Conservation (phyloP, 2,888 invertebrate species). For the Aethes cnicana region DNA sequence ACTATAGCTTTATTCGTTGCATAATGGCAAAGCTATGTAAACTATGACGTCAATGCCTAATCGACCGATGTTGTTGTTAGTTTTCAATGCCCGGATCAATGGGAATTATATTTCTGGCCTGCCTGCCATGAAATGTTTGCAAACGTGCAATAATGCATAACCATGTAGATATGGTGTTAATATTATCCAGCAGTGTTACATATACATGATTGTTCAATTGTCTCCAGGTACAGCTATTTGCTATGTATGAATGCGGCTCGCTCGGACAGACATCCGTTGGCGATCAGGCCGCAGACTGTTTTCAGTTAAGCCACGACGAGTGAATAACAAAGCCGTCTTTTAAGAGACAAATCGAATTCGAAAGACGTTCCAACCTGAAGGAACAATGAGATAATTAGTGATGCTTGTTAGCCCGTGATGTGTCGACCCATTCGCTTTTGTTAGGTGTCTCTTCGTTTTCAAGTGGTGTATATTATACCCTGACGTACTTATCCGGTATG, state of each 20-base stretch:
- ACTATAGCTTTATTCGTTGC: slow-evolving; percentile 38
- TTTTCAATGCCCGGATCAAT: slow-evolving; percentile 12
- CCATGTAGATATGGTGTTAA: slow-evolving; percentile 43
- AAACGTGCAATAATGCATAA: slow-evolving; percentile 33
- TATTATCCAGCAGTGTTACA: slow-evolving; percentile 54
- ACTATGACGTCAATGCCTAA: slow-evolving; percentile 46
- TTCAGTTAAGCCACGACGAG: slow-evolving; percentile 64
- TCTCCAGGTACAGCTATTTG: slow-evolving; percentile 61
- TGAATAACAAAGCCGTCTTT: slow-evolving; percentile 59
- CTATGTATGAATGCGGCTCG: slow-evolving; percentile 64
- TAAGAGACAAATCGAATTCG: slow-evolving; percentile 54
- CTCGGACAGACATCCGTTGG: slow-evolving; percentile 66
- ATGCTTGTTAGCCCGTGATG: slow-evolving; percentile 37
- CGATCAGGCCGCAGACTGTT: slow-evolving; percentile 58
- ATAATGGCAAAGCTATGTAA: slow-evolving; percentile 40
- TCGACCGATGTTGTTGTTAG: slow-evolving; percentile 31
- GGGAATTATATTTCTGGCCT: slow-evolving; percentile 8
- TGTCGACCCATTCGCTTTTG: slow-evolving; percentile 3
- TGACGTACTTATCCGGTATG: not conserved
- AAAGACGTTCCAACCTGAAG: slow-evolving; percentile 47
- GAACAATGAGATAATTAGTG: slow-evolving; percentile 52
- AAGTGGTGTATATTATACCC: slow-evolving; percentile 1
- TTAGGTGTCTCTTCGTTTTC: not conserved
- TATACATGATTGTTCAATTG: slow-evolving; percentile 58
- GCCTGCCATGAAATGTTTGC: slow-evolving; percentile 13